Evolutionary conservation across 1,140 invertebrate genomes (phyloP), one percentile per base, ranked within the genome.

Genomic region (Drosophila bocqueti): DNA sequence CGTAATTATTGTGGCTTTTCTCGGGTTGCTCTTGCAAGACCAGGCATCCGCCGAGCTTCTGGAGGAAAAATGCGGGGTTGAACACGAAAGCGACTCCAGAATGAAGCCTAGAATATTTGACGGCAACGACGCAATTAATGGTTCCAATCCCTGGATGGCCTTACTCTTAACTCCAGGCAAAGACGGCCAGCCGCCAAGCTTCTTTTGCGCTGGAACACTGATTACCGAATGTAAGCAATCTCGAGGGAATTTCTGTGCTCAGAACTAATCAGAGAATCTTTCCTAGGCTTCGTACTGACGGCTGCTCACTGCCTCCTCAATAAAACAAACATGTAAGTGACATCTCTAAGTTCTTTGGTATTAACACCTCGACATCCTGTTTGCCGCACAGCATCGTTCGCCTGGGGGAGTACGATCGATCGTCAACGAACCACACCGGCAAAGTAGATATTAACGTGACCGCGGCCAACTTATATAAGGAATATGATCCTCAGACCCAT

Each of bases 251-350:
- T n/a, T 55, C 21, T n/a, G 16, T 13, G 13, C 16, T 26, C 18
- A 26, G n/a, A 13, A 62, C 47, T 38, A 38, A 40, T 57, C n/a
- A 15, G 5, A 1, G 8, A n/a, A 11, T 58, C 8, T 58, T 5
- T 50, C 15, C 4, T 16, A 65, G 64, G 18, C 15, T 68, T 50
- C 18, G 66, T 68, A 3, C 15, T 68, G 38, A 68, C 66, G 13
- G 66, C 66, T 16, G 62, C 45, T 7, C 66, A 68, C 16, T 68
- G 66, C 16, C 1, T 6, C 15, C 0, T 5, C 1, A 18, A 16
- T 26, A 15, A 26, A 2, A 15, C 1, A 4, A 4, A 11, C 6
- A 34, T 68, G 66, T 68, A 43, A 67, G 66, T 40, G 21, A 9
- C 15, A 6, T n/a, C 1, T 4, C n/a, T 4, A 1, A 29, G 1